A percentile compares a stretch with the other conserved stretches of the same genome.
Conservation (phyloP, 2,888 invertebrate species). For the Pristionchus japonicus region DNA sequence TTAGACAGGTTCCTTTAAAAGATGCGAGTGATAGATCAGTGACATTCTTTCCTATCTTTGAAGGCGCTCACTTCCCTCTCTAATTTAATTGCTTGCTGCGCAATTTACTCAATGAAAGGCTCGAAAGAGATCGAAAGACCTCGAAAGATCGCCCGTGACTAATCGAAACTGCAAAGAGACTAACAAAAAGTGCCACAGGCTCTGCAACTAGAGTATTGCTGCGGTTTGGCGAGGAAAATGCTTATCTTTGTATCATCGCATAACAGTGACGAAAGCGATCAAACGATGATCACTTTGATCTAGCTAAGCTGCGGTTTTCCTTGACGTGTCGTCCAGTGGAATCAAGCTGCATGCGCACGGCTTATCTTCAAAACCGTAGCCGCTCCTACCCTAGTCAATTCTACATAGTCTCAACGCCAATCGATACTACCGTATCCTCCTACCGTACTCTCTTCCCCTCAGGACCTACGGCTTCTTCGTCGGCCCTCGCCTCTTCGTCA, state of each 20-base stretch:
- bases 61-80: background rate
- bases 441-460: background rate
- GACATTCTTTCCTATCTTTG: slow-evolving; percentile 27
- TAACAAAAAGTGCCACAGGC: background rate
- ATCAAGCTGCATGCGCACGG: background rate
- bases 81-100: background rate
- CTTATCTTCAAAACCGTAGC: too few species aligned
- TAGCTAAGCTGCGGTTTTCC: background rate
- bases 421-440: background rate
- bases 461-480: slow-evolving; percentile 45
- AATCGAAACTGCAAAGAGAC: background rate
- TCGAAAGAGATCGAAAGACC: slow-evolving; percentile 5
- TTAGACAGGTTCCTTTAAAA: slow-evolving; percentile 3
- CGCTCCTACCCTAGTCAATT: too few species aligned
- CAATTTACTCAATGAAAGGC: background rate
- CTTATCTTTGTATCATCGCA: too few species aligned
- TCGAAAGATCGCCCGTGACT: background rate
- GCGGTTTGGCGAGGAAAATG: background rate
- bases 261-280: background rate
- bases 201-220: background rate
- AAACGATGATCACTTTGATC: background rate
- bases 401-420: background rate
- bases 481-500: slow-evolving; percentile 42
- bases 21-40: slow-evolving; percentile 6
- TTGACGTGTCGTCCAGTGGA: background rate